These are phyloP conservation scores for Hemibagrus wyckioides DNA, from an alignment of 2,113 vertebrate species.

Conservation along the genomic window DNA sequence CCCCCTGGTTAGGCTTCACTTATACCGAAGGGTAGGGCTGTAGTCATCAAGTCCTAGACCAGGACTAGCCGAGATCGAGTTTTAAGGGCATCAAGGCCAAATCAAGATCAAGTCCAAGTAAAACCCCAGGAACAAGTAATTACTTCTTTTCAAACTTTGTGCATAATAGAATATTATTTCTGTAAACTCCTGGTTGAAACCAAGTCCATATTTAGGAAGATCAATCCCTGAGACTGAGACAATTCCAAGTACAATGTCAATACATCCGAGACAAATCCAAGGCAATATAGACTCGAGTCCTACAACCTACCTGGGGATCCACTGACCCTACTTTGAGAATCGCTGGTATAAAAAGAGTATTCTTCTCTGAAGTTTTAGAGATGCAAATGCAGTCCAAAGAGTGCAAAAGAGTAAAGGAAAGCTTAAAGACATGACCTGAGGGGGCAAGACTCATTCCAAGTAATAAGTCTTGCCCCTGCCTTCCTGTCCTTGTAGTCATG, in stretches of 20 bases:
- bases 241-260: neutral
- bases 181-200: neutral
- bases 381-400: neutral
- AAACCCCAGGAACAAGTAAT: neutral
- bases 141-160: neutral
- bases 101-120: neutral
- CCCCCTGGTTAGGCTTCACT: neutral
- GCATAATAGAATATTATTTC: neutral
- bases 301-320: neutral
- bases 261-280: neutral
- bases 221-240: neutral
- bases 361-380: neutral
- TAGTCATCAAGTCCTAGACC: neutral
- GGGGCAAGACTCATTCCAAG: neutral
- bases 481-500: neutral
- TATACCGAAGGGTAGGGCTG: neutral
- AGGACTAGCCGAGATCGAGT: neutral
- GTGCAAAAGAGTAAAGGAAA: neutral
- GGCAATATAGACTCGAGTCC: neutral
- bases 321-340: neutral
- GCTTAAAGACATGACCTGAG: neutral
- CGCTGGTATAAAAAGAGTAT: neutral
- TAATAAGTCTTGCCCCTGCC: neutral
- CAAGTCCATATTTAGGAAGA: neutral
- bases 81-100: neutral